Evolutionary conservation across 2,113 vertebrate genomes (phyloP), one percentile per base, ranked within the genome.

Genomic region (Callopanchax toddi): DNA sequence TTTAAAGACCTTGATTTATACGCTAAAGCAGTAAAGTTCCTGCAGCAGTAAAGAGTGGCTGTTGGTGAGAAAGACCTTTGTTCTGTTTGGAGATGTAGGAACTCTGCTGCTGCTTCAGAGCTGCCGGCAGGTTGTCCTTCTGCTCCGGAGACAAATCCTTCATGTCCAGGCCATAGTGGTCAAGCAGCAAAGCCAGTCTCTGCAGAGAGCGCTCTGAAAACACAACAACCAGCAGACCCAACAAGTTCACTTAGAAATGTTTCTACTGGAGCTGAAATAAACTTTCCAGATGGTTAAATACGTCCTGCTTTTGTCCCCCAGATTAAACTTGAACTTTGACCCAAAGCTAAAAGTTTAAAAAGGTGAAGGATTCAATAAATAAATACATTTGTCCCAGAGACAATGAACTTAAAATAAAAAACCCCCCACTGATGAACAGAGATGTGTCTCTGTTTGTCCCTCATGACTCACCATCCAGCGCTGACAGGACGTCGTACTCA

Each of bases 121-220:
- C 82, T 3, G 86, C 55, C 0, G 92, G 91, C 51, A 95, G 91
- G 39, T 90, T 90, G 49, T 91, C 91, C 21, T 92, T 89, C 82
- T 96, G 94, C 70, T 91, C 91, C 0, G 92, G 89, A 42, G 90
- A 93, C 83, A 97, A 59, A 42, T 96, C 93, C 0, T 89, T 92
- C 48, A 95, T 59, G 23, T 94, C 92, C 11, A 96, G 83, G n/a
- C 94, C 93, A 0, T 94, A 94, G 80, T 91, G 93, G 0, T 93
- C 89, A 43, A 97, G 85, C 36, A 96, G 87, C 22, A 91, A 84
- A 3, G 92, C 85, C 61, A 97, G 50, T 37, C 84, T 94, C 84
- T 93, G 93, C 78, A 94, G 68, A 7, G 89, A 83, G n/a, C 44
- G 39, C 16, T 87, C 92, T 93, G 68, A 4, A 6, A 53, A 53